Evolutionary conservation across 2,113 vertebrate species (phyloP).

Genomic region (Megalops atlanticus): DNA sequence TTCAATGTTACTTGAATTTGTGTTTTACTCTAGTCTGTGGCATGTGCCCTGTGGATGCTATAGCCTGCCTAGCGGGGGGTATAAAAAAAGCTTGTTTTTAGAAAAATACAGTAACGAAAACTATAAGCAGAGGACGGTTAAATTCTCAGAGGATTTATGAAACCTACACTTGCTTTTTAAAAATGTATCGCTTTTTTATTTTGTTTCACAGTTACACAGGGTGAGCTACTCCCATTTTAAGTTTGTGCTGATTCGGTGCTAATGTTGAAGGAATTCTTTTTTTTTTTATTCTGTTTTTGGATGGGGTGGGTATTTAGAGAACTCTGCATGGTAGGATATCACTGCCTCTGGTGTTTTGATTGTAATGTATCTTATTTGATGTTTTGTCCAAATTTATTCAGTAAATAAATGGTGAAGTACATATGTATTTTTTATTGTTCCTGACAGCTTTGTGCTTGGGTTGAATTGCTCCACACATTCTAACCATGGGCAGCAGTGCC

Average conservation of each 20-base stretch:
- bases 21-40: slow-evolving; percentile 89
- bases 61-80: slow-evolving; percentile 83
- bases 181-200: slow-evolving; percentile 61
- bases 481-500: neutral
- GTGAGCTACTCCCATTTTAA: slow-evolving; percentile 81
- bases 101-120: slow-evolving; percentile 39
- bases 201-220: slow-evolving; percentile 71
- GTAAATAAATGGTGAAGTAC: slow-evolving; percentile 98
- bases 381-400: slow-evolving; percentile 99
- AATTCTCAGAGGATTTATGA: slow-evolving; percentile 61
- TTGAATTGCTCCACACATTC: neutral
- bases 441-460: neutral
- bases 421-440: slow-evolving; percentile 66
- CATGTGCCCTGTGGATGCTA: slow-evolving; percentile 95
- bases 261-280: slow-evolving; percentile 79
- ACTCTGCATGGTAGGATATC: slow-evolving; percentile 92
- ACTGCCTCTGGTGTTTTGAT: slow-evolving; percentile 98
- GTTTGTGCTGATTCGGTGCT: slow-evolving; percentile 89
- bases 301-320: slow-evolving; percentile 75
- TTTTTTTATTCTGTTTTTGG: slow-evolving; percentile 51
- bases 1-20: slow-evolving; percentile 99
- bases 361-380: slow-evolving; percentile 99
- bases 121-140: slow-evolving; percentile 62
- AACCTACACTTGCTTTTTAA: slow-evolving; percentile 81
- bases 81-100: slow-evolving; percentile 48